Percentiles rank a stretch among this genome's conserved stretches.
Conservation (phyloP, 2,888 invertebrate species). For the Agrilus biguttatus region DNA sequence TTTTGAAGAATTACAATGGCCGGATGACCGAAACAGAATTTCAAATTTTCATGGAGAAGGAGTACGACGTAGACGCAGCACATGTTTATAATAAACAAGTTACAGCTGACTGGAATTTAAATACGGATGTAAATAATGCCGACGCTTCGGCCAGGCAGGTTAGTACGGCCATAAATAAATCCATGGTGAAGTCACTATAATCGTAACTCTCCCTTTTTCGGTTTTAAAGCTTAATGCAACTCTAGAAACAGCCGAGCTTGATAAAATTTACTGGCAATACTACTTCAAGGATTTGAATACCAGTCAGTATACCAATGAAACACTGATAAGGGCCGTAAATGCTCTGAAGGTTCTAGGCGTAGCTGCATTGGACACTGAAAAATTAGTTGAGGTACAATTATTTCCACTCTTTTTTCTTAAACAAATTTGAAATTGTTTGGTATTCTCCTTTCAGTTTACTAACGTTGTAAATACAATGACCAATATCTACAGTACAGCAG, state of each 20-base stretch:
- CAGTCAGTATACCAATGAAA: constrained; percentile 27
- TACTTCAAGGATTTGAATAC: constrained; percentile 23
- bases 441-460: constrained; percentile 18
- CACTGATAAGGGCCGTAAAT: constrained; percentile 29
- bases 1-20: constrained; percentile 22
- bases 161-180: constrained; percentile 4
- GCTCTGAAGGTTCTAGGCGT: constrained; percentile 32
- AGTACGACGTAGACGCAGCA: constrained; percentile 15
- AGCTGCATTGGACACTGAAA: constrained; percentile 26
- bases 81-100: constrained; percentile 21
- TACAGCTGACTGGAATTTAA: constrained; percentile 24
- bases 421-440: not conserved
- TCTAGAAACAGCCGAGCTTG: constrained; percentile 19
- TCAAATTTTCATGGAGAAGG: constrained; percentile 10
- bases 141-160: constrained; percentile 16
- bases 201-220: no score
- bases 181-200: no score
- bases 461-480: constrained; percentile 15
- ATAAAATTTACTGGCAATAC: constrained; percentile 27
- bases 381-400: constrained; percentile 19
- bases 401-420: no score
- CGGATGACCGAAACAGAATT: constrained; percentile 11
- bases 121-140: constrained; percentile 23
- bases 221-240: constrained; percentile 16
- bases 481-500: constrained; percentile 29